Conservation (phyloP, 1,140 invertebrate species). For the Drosophila nikananu region DNA sequence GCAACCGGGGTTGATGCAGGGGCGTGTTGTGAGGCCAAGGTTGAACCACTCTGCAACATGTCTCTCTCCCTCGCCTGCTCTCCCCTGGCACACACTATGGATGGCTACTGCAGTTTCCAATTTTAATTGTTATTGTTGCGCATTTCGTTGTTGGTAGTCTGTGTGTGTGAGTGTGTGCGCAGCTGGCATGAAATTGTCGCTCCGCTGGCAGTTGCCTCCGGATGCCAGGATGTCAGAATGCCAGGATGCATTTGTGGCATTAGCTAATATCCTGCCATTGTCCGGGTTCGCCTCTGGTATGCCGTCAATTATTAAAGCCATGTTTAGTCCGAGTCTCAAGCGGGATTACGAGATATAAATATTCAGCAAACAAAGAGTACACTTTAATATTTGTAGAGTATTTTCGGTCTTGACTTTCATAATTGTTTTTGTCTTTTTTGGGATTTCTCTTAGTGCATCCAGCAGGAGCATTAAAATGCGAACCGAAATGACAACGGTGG, state of each 20-base stretch:
- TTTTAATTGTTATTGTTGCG: conserved; percentile 83
- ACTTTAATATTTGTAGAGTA: neutral
- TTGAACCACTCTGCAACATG: conserved; percentile 28
- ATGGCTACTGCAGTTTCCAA: conserved; percentile 56
- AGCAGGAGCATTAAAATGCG: conserved; percentile 6
- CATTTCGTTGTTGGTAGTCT: conserved; percentile 47
- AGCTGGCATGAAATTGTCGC: conserved; percentile 76
- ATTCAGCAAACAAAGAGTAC: conserved; percentile 6
- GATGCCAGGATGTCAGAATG: conserved; percentile 25
- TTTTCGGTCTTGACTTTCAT: neutral
- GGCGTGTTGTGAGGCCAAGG: conserved; percentile 54
- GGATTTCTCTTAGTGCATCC: conserved; percentile 8
- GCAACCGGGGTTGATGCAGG: neutral
- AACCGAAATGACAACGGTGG: conserved; percentile 4
- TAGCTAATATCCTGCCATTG: conserved; percentile 73
- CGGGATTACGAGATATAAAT: neutral
- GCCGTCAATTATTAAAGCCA: conserved; percentile 72
- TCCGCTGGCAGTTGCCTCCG: conserved; percentile 40
- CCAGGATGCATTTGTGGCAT: conserved; percentile 74
- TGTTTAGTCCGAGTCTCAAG: conserved; percentile 38
- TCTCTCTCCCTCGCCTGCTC: neutral
- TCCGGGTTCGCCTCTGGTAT: conserved; percentile 34
- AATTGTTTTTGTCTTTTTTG: neutral
- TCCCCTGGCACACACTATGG: conserved; percentile 27
- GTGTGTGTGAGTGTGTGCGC: conserved; percentile 41